Evolutionary conservation across 2,797 vertebrate genomes (phyloP), one percentile per base, ranked within the genome.

Genomic region (Anomalospiza imberbis): DNA sequence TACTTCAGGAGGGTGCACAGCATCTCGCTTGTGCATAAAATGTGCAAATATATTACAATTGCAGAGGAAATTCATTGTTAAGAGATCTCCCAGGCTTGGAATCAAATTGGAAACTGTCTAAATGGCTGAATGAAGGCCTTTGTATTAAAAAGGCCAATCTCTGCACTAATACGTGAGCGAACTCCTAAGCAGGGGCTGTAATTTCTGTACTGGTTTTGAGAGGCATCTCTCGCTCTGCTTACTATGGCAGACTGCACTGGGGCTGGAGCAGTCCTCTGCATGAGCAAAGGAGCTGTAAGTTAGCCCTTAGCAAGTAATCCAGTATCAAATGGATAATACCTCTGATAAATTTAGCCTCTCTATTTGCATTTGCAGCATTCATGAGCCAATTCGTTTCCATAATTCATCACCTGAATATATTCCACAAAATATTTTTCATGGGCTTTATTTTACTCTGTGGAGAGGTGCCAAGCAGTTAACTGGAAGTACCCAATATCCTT

Each of bases 51-150:
- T 47, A 77, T 94, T 91, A 92, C 78, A 91, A 83, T 72, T 91
- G 79, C 84, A 70, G 81, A 94, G 87, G 93, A 95, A 96, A 95
- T 94, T 85, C 22, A 80, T 91, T 95, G 91, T 89, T 88, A 85
- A 90, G 86, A 91, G 72, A 89, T 92, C 67, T 93, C 51, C 93
- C 75, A 40, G 81, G 77, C 89, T 93, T 92, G 84, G 93, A 96
- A 93, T 93, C 94, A 85, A 95, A 92, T 74, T 97, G 91, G 81
- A 95, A 97, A 83, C 84, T 95, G 85, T 96, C 93, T 96, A 95
- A 95, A 77, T 77, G 93, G 81, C 92, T 95, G 95, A 94, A 96
- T 95, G 92, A 95, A 95, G 89, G 86, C 72, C 78, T 95, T 95
- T 94, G 95, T 95, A 92, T 96, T 87, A 91, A 93, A 91, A 96